phyloP scores from a whole-genome alignment of 1,140 invertebrate species.

The Drosophila pseudoobscura region DNA sequence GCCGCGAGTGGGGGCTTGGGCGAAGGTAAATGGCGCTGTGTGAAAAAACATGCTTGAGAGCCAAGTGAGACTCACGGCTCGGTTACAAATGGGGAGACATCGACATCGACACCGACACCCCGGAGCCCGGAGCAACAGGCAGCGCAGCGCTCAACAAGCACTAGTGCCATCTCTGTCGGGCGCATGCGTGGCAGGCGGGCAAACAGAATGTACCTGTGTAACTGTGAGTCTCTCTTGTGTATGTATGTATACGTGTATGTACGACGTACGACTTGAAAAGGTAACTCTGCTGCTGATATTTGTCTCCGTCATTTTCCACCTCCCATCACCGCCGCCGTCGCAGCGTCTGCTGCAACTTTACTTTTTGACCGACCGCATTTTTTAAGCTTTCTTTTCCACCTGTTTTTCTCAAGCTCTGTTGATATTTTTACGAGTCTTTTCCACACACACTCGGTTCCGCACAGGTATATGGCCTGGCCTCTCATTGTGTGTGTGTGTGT shows the following conservation, averaged over 20 bases:
- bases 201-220: constrained; percentile 27
- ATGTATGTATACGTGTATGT: constrained; percentile 23
- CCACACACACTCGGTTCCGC: constrained; percentile 27
- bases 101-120: constrained; percentile 67
- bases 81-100: constrained; percentile 45
- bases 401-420: constrained; percentile 71
- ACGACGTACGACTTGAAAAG: constrained; percentile 60
- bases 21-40: constrained; percentile 52
- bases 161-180: constrained; percentile 58
- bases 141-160: constrained; percentile 5
- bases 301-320: constrained; percentile 35
- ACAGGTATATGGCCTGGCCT: constrained; percentile 25
- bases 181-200: constrained; percentile 59
- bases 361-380: constrained; percentile 79
- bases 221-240: not conserved
- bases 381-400: constrained; percentile 82
- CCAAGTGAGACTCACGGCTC: constrained; percentile 40
- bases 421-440: constrained; percentile 69
- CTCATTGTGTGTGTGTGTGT: constrained; percentile 21
- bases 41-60: constrained; percentile 58
- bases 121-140: constrained; percentile 35
- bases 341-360: constrained; percentile 62
- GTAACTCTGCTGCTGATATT: constrained; percentile 61
- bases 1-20: no score
- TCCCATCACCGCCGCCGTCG: constrained; percentile 38